These are phyloP conservation scores for Enteromius fasciolatus DNA, from an alignment of 2,797 vertebrate species.

Conservation along the genomic window DNA sequence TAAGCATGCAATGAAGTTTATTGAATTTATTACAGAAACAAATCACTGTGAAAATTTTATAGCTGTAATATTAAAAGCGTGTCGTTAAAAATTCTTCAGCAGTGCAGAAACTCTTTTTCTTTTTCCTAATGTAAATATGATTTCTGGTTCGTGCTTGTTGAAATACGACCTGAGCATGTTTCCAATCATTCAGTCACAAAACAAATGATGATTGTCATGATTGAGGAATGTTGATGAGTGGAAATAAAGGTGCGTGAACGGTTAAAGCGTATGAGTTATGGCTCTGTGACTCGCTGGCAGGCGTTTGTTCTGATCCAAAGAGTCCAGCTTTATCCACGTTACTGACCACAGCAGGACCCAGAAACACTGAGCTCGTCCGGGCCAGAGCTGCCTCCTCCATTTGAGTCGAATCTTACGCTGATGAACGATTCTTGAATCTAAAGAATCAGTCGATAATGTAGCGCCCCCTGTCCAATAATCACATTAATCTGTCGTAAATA, in stretches of 20 bases:
- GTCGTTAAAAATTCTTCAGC: not conserved
- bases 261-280: not conserved
- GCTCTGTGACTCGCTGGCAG: not conserved
- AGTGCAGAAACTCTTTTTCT: not conserved
- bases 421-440: not conserved
- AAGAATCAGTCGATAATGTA: not conserved
- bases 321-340: not conserved
- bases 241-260: not conserved
- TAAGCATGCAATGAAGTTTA: not conserved
- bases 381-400: too few species aligned
- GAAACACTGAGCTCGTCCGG: not conserved
- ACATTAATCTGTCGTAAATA: not conserved
- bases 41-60: not conserved
- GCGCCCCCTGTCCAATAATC: not conserved
- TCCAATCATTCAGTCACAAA: not conserved
- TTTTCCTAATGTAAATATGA: not conserved
- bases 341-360: constrained; percentile 22
- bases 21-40: not conserved
- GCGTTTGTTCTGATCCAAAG: not conserved
- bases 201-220: not conserved
- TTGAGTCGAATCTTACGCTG: not conserved
- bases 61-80: not conserved
- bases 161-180: not conserved
- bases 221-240: constrained; percentile 10
- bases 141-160: not conserved